These are phyloP conservation scores for Atherinomorus stipes DNA, from an alignment of 2,113 vertebrate species.

Conservation along the genomic window DNA sequence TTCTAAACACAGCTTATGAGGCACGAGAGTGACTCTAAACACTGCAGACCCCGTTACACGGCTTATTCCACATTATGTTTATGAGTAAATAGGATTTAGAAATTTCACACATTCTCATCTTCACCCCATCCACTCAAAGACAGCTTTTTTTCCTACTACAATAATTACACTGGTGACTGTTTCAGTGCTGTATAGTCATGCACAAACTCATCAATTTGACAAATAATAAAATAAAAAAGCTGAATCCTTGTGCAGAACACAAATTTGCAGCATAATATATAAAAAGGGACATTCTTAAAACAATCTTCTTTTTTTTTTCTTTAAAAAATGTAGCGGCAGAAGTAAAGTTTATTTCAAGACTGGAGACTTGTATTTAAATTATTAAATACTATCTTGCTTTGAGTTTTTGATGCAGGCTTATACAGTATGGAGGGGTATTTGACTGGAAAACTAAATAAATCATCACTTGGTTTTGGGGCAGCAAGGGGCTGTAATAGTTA, in stretches of 20 bases:
- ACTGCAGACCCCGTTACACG: slow-evolving; percentile 2
- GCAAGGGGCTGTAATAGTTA: background rate
- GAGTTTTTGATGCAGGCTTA: background rate
- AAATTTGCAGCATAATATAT: background rate
- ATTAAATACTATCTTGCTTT: slow-evolving; percentile 4
- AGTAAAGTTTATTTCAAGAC: slow-evolving; percentile 1
- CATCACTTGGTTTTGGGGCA: background rate
- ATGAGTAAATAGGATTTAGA: background rate
- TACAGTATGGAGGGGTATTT: background rate
- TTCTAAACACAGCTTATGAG: slow-evolving; percentile 49
- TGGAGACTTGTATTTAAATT: slow-evolving; percentile 10
- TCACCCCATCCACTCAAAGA: background rate
- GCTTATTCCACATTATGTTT: slow-evolving; percentile 4
- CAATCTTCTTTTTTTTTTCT: slow-evolving; percentile 8
- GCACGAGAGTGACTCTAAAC: slow-evolving; percentile 29
- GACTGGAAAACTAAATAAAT: slow-evolving; percentile 13
- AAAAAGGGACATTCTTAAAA: background rate
- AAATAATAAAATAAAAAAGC: background rate
- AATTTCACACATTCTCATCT: background rate
- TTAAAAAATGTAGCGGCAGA: slow-evolving; percentile 4
- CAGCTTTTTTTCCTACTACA: too few relatives aligned
- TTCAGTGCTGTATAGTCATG: background rate
- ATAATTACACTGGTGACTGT: background rate
- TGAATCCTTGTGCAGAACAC: background rate
- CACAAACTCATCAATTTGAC: background rate